phyloP scores from a whole-genome alignment of 1,140 invertebrate species.

The Diploscapter pachys region DNA sequence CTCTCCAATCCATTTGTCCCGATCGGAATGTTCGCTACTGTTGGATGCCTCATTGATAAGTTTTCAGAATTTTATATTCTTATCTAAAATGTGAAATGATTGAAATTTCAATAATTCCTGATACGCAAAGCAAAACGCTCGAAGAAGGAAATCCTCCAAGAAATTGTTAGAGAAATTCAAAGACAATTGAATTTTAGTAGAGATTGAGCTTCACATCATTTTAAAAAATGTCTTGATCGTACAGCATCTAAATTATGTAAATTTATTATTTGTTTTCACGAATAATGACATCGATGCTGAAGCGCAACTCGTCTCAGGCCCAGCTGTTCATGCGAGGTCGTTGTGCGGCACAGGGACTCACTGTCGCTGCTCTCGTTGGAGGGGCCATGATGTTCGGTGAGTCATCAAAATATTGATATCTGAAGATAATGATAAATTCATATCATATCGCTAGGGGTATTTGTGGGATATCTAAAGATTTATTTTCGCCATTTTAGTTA shows the following conservation, averaged over 20 bases:
- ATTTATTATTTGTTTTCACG: slow-evolving; percentile 38
- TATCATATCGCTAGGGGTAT: too few relatives aligned
- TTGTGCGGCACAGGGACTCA: slow-evolving; percentile 41
- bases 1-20: slow-evolving; percentile 45
- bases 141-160: too few relatives aligned
- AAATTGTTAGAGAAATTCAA: too few relatives aligned
- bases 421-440: too few relatives aligned
- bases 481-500: too few relatives aligned
- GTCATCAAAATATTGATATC: background rate
- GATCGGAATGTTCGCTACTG: slow-evolving; percentile 46
- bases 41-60: slow-evolving; percentile 47
- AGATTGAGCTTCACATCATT: background rate
- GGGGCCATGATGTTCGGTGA: slow-evolving; percentile 34
- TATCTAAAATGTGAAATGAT: too few relatives aligned
- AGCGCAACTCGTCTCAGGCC: slow-evolving; percentile 39
- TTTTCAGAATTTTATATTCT: background rate
- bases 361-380: slow-evolving; percentile 44
- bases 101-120: background rate
- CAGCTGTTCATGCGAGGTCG: slow-evolving; percentile 48
- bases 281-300: slow-evolving; percentile 44
- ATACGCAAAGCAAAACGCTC: too few relatives aligned
- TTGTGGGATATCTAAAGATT: too few relatives aligned
- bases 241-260: slow-evolving; percentile 5
- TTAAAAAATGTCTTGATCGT: slow-evolving; percentile 2
- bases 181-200: too few relatives aligned